Conservation (phyloP, 2,888 invertebrate genomes). For the Caenorhabditis sp. region DNA sequence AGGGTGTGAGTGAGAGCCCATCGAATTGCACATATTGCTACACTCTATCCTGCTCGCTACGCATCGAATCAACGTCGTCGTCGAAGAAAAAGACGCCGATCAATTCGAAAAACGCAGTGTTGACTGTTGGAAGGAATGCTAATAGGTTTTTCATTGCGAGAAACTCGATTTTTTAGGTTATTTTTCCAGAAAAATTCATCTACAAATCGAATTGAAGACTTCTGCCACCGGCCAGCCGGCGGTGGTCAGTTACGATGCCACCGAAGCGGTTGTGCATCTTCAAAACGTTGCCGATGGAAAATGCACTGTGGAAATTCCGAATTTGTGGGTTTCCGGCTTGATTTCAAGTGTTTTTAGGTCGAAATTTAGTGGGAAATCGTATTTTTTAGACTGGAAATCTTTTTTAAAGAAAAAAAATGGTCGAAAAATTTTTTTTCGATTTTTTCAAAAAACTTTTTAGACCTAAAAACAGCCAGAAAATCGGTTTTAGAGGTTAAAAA, state of each 20-base stretch:
- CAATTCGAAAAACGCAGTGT: slow-evolving; percentile 67
- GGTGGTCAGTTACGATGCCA: slow-evolving; percentile 62
- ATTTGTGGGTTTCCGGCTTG: slow-evolving; percentile 60
- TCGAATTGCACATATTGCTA: slow-evolving; percentile 74
- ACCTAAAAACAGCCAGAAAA: too few species aligned
- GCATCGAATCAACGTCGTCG: slow-evolving; percentile 65
- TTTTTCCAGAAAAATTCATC: slow-evolving; percentile 68
- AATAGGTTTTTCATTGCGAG: slow-evolving; percentile 46
- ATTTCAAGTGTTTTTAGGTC: too few species aligned
- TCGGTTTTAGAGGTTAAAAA: too few species aligned
- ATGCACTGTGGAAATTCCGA: slow-evolving; percentile 72
- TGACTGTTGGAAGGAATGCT: slow-evolving; percentile 75
- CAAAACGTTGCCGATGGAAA: slow-evolving; percentile 67
- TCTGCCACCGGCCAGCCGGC: slow-evolving; percentile 60
- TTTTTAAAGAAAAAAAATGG: too few species aligned
- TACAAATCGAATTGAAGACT: slow-evolving; percentile 68
- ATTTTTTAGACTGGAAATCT: too few species aligned
- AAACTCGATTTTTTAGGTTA: not conserved
- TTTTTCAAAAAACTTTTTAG: not conserved
- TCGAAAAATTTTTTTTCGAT: too few species aligned
- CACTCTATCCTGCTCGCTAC: slow-evolving; percentile 70
- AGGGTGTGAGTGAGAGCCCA: slow-evolving; percentile 57
- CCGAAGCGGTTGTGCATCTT: slow-evolving; percentile 67
- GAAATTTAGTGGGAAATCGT: too few species aligned
- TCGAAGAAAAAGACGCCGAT: slow-evolving; percentile 61